Percentiles rank a stretch among this genome's conserved stretches.
These are phyloP conservation scores for Antheraea mylitta DNA, from an alignment of 1,140 invertebrate genomes.

Conservation along the genomic window DNA sequence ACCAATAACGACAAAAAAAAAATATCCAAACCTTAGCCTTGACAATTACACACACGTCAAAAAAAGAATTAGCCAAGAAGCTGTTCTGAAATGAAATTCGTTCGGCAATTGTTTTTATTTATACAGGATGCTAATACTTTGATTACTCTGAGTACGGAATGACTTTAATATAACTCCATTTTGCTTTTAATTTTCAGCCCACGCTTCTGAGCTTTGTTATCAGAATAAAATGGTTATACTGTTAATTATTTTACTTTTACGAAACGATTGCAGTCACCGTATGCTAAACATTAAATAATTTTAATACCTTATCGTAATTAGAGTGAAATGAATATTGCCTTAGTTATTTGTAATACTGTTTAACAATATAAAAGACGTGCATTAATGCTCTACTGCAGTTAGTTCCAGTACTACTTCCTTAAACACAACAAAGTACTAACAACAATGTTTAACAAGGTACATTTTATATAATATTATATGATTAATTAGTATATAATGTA, in stretches of 20 bases:
- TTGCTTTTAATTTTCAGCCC: no score
- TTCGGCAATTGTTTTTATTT: no score
- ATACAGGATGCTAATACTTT: no score
- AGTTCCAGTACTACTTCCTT: slow-evolving; percentile 2
- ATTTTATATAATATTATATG: no score
- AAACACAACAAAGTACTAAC: not conserved
- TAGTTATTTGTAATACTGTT: not conserved
- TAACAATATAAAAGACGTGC: not conserved
- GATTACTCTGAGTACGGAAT: no score
- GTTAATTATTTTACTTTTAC: not conserved
- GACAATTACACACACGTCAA: no score
- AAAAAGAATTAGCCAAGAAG: no score
- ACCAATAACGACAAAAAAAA: no score
- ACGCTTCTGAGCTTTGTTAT: not conserved
- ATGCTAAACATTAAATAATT: not conserved
- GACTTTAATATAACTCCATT: no score
- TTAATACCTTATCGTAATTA: slow-evolving; percentile 5
- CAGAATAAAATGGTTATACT: not conserved
- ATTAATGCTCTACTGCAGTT: not conserved
- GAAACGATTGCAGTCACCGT: not conserved
- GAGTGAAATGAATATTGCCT: not conserved
- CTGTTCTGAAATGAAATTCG: no score
- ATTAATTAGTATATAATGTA: no score
- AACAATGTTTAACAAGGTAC: not conserved
- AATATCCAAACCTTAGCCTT: no score